Base-by-base conservation (phyloP, 1,140 invertebrate genomes). In the Halesus radiatus region DNA sequence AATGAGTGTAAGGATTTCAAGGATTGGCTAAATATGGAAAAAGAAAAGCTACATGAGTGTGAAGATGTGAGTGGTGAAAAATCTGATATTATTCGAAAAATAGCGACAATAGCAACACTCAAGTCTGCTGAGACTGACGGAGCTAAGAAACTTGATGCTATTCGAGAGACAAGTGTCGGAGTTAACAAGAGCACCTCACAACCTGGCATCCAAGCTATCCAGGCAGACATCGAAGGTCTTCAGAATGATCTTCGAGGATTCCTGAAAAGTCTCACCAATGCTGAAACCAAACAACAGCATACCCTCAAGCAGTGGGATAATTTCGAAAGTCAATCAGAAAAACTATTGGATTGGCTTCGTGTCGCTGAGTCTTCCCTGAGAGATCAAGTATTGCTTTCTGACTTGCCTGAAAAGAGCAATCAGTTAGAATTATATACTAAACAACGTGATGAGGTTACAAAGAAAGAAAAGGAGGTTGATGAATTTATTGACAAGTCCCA, bases 401-500 rank as follows among this genome's bases (percentile, higher is more conserved):
- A 93, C 13, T 88, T 97, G 22, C 87, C 92, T 70, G 96, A 98
- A 83, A 98, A 98, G 87, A 92, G 94, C 85, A 87, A 89, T 8
- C 93, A 95, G 84, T 87, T 97, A n/a, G 90, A 93, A 77, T 91
- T 90, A 50, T 94, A 95, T 79, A 93, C 93, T 81, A 92, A 94
- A 18, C 92, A 95, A 83, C 91, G 94, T n/a, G 93, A 96, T 79
- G 88, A 91, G 45, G 93, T 98, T 76, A 87, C 93, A 45, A 91
- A 91, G 22, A 94, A 95, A 85, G 96, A 98, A 87, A 92, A 92
- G 82, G 92, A 94, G 85, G 94, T 98, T 78, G 97, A 98, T 88
- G 91, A 92, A 29, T 98, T 98, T 87, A 93, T 97, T 13, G 97
- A 98, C 88, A 93, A 94, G 83, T 96, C 95, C n/a, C 96, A 98